Evolutionary conservation across 2,113 vertebrate genomes (phyloP).

Genomic region (Pionites leucogaster): DNA sequence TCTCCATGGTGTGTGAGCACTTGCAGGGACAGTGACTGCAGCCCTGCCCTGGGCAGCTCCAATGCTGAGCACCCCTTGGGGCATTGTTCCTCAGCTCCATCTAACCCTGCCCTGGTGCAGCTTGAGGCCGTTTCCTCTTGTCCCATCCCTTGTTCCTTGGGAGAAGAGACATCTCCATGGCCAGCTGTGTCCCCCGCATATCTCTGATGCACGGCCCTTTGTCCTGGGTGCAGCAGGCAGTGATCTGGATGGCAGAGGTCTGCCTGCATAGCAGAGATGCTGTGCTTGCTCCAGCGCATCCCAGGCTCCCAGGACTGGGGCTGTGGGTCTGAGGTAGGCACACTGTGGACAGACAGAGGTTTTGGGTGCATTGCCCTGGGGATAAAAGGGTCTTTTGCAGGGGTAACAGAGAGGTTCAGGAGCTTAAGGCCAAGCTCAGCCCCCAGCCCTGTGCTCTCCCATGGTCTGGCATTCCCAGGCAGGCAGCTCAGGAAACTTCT

Average conservation of each 20-base stretch:
- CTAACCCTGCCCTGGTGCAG: neutral
- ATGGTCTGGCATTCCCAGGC: neutral
- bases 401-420: neutral
- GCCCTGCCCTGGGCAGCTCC: too few species aligned
- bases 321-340: neutral
- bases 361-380: neutral
- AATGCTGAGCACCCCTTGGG: too few species aligned
- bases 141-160: neutral
- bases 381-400: neutral
- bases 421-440: neutral
- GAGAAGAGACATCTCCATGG: neutral
- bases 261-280: neutral
- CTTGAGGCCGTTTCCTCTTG: neutral
- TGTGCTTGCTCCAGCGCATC: neutral
- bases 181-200: neutral
- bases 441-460: neutral
- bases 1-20: neutral
- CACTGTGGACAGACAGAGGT: accelerated
- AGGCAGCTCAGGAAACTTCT: conserved; percentile 28
- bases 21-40: too few species aligned
- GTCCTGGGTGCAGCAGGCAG: neutral
- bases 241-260: too few species aligned
- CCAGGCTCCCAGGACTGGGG: neutral
- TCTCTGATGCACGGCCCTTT: neutral
- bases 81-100: neutral